Base-by-base conservation (phyloP, 2,888 invertebrate genomes). In the Ametastegia equiseti region DNA sequence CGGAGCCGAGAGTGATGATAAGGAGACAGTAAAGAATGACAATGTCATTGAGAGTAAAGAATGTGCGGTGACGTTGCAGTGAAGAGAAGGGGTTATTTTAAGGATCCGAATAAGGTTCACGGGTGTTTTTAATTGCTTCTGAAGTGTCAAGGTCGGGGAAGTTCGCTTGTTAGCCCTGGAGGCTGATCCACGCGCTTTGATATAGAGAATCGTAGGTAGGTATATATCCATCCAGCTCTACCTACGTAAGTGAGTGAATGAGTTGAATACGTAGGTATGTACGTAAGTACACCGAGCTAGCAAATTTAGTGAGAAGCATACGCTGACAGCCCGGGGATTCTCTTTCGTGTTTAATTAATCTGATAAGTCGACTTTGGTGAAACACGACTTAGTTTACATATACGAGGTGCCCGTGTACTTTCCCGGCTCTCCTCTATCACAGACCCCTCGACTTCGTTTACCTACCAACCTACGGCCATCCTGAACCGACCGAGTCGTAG, bases 291-390 rank as follows among this genome's bases (percentile, higher is more conserved):
- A n/a, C n/a, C n/a, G n/a, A 78, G 78, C 60, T 78, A 78, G 78
- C 42, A 78, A 78, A 78, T 78, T 78, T 78, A 42, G 78, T 63
- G 78, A 78, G 78, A 78, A 78, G 42, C 11, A n/a, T 6, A 27
- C 78, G 78, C 78, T 78, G 78, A 78, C 78, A 78, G 78, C 60
- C 78, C 27, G 78, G 78, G 42, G 60, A 60, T 60, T 78, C 78
- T 75, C 33, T 75, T 42, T n/a, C 67, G 82, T 82, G 83, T 83
- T 83, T 83, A 84, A 86, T 85, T 84, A 85, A 86, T 86, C 86
- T 86, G 87, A 86, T 86, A 88, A 78, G 78, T 78, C 27, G 13
- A 78, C 60, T 78, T 78, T 78, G 78, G 78, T 60, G 60, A 42
- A 78, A 78, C 78, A 78, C 78, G 60, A 42, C 19, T 78, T 78